Evolutionary conservation across 2,888 invertebrate genomes (phyloP).

Genomic region (Hirtodrosophila trivittata): DNA sequence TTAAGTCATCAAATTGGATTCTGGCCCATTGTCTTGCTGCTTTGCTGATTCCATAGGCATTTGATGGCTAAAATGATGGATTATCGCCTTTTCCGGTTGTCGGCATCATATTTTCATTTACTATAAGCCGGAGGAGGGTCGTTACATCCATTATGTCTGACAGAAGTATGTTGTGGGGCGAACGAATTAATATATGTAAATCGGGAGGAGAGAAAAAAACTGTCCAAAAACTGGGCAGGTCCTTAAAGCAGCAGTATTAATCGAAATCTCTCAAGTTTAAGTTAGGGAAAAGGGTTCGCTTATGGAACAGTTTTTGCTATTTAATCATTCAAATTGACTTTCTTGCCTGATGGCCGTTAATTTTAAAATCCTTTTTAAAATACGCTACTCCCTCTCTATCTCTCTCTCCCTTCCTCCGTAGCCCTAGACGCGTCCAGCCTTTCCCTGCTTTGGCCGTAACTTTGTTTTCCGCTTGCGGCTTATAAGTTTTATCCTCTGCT

Average conservation of each 20-base stretch:
- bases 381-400: constrained; percentile 29
- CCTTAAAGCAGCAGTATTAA: constrained; percentile 64
- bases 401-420: constrained; percentile 8
- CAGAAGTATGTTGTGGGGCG: constrained; percentile 32
- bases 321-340: constrained; percentile 78
- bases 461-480: constrained; percentile 70
- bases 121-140: constrained; percentile 7
- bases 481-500: constrained; percentile 65
- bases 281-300: constrained; percentile 37
- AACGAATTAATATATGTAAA: constrained; percentile 65
- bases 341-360: constrained; percentile 68
- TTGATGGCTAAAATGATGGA: constrained; percentile 59
- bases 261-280: constrained; percentile 47
- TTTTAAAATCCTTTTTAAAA: constrained; percentile 71
- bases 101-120: constrained; percentile 35
- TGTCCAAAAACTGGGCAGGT: constrained; percentile 35
- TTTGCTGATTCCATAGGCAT: constrained; percentile 23
- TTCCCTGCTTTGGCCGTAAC: constrained; percentile 37
- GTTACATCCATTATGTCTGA: constrained; percentile 40
- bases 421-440: background rate
- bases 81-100: constrained; percentile 53
- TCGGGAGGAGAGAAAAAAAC: constrained; percentile 39
- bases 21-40: constrained; percentile 3
- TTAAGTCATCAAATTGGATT: background rate
- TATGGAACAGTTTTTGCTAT: constrained; percentile 60